phyloP scores from a whole-genome alignment of 2,888 invertebrate species.

The Thera obeliscata region DNA sequence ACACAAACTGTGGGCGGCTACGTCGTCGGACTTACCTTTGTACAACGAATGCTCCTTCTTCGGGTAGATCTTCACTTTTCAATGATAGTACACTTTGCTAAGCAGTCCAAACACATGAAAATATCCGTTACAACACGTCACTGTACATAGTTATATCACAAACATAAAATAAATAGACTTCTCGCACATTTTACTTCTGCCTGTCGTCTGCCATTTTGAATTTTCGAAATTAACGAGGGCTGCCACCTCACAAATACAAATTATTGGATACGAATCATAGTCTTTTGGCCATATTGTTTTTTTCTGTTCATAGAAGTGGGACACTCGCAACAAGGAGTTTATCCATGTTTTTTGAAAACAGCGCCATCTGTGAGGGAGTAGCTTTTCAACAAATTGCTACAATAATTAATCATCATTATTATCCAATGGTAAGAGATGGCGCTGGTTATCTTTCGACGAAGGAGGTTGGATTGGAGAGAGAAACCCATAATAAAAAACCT shows the following conservation, averaged over 20 bases:
- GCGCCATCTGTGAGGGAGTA: no score
- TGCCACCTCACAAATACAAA: slow-evolving; percentile 42
- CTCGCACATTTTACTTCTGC: slow-evolving; percentile 53
- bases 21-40: slow-evolving; percentile 66
- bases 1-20: slow-evolving; percentile 70
- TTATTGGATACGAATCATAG: neutral
- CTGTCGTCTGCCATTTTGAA: slow-evolving; percentile 67
- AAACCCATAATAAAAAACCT: no score
- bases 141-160: slow-evolving; percentile 61
- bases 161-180: slow-evolving; percentile 56
- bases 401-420: no score
- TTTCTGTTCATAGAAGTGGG: no score
- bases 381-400: no score
- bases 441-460: no score
- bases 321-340: no score
- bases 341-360: no score
- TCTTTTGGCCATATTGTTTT: slow-evolving; percentile 11
- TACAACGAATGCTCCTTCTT: slow-evolving; percentile 22
- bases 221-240: slow-evolving; percentile 48
- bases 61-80: slow-evolving; percentile 8
- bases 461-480: no score
- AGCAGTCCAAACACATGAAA: slow-evolving; percentile 53
- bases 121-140: slow-evolving; percentile 76
- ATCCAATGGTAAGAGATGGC: no score
- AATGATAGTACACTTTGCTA: slow-evolving; percentile 22